phyloP scores from a whole-genome alignment of 1,140 invertebrate genomes.

The Caenorhabditis briggsae region DNA sequence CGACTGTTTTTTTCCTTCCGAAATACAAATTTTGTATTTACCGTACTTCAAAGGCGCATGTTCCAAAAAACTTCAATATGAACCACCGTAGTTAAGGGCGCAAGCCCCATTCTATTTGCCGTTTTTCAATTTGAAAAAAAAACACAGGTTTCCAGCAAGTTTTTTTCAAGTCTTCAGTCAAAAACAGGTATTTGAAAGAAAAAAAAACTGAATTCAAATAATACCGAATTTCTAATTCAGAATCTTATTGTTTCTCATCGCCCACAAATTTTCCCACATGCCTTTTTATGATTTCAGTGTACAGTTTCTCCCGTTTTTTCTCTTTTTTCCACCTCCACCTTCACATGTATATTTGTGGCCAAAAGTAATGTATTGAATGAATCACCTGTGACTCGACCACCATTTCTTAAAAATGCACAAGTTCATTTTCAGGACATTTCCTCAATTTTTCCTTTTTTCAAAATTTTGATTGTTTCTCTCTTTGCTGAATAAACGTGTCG shows the following conservation, averaged over 20 bases:
- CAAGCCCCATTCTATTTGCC: no score
- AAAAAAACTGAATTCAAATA: no score
- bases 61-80: no score
- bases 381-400: background rate
- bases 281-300: slow-evolving; percentile 9
- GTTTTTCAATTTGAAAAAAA: no score
- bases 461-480: background rate
- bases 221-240: no score
- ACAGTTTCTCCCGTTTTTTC: background rate
- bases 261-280: background rate
- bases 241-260: slow-evolving; percentile 11
- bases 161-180: no score
- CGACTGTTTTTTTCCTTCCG: no score
- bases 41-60: no score
- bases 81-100: no score
- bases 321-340: background rate
- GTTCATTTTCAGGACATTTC: background rate
- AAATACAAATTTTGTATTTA: no score
- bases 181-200: no score
- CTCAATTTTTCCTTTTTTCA: background rate
- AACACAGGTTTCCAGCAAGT: no score
- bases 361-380: background rate
- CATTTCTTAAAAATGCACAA: background rate
- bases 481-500: background rate
- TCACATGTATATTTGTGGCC: background rate